These are phyloP conservation scores for Garrulus glandarius DNA, from an alignment of 2,797 vertebrate species.

Conservation along the genomic window DNA sequence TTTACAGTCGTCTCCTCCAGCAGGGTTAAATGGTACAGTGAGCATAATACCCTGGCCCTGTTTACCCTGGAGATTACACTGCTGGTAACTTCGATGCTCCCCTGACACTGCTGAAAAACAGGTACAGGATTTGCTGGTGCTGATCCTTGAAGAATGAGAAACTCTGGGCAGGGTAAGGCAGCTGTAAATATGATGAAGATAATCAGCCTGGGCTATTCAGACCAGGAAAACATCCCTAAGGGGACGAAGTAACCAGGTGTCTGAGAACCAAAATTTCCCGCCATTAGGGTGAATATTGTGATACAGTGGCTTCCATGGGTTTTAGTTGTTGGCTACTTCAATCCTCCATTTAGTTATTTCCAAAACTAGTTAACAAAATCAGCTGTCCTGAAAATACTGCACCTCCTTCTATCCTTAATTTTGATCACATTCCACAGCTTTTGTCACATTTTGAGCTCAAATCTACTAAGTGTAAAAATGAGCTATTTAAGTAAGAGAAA, in stretches of 20 bases:
- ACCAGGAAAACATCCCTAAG: background rate
- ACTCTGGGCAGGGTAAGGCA: background rate
- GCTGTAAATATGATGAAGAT: background rate
- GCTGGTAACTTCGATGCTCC: background rate
- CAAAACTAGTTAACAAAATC: background rate
- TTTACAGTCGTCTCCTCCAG: background rate
- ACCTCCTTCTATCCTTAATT: background rate
- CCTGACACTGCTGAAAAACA: constrained; percentile 17
- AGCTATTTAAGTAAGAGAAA: background rate
- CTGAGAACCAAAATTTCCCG: background rate
- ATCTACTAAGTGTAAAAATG: background rate
- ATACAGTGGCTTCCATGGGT: background rate
- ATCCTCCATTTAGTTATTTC: background rate
- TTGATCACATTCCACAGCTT: background rate
- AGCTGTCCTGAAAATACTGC: background rate
- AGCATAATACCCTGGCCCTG: background rate
- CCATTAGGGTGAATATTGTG: background rate
- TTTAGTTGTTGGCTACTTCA: background rate
- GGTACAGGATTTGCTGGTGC: background rate
- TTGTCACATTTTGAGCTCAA: background rate
- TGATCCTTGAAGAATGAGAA: background rate
- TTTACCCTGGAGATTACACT: background rate
- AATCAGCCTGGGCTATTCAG: background rate
- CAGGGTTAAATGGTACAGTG: constrained; percentile 15
- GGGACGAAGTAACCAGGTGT: accelerated